Evolutionary conservation across 2,888 invertebrate genomes (phyloP), one percentile per base, ranked within the genome.

Genomic region (Chesias legatella): DNA sequence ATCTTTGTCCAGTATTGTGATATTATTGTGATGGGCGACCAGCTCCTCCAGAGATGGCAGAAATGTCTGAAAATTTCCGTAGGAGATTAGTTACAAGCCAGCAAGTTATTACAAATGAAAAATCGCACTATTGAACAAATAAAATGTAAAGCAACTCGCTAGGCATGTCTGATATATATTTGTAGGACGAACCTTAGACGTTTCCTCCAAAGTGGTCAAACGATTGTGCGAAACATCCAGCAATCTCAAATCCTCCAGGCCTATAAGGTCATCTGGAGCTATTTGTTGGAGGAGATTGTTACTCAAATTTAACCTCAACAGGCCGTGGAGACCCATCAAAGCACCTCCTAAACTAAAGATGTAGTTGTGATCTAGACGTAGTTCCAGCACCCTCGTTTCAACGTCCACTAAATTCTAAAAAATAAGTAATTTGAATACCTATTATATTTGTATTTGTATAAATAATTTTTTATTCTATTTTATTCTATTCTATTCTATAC

Each of bases 191-290:
- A 95, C 95, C 92, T 94, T 94, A 59, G 95, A 94, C 39, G 94
- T 93, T 84, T 94, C 94, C 71, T 94, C 94, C 40, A 96, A 83
- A 1, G 94, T 93, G 27, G 91, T 90, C 23, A 96, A 83, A 49
- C 91, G 91, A 73, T 96, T 96, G 65, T 93, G 89, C 0, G 95
- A 95, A 28, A 96, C 86, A 67, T 95, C 95, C 25, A 96, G 88
- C 36, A 93, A 82, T 63, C 91, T 91, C 25, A 96, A 80, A 48
- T 92, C 91, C 58, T 94, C 94, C 56, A 96, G 81, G 11, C 95
- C 95, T 39, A 93, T 92, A 31, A 96, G 89, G 68, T 95, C 95
- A 36, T 94, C 94, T 0, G 94, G 93, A 0, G 92, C 90, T 58
- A 96, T 92, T 46, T 91, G 90, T 49, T 92, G 92, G 10, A 96